phyloP scores from a whole-genome alignment of 1,140 invertebrate genomes.

The Euschistus heros region DNA sequence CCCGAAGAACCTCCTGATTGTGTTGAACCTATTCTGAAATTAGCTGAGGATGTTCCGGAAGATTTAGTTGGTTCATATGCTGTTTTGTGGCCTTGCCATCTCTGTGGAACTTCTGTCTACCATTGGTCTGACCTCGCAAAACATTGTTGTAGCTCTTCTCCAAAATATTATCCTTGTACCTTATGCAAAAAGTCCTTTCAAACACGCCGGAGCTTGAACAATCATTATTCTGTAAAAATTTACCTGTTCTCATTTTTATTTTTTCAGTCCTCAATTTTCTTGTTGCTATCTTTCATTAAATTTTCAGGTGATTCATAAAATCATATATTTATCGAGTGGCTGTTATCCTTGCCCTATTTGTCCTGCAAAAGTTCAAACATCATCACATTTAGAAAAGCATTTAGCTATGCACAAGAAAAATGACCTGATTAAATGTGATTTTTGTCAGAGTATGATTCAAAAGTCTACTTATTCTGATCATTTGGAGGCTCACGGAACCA shows the following conservation, averaged over 20 bases:
- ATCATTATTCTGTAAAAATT: background rate
- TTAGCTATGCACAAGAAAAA: slow-evolving; percentile 13
- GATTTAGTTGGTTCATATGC: slow-evolving; percentile 1
- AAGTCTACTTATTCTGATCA: background rate
- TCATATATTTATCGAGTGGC: background rate
- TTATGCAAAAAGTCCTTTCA: background rate
- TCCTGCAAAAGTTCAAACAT: background rate
- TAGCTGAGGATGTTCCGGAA: background rate
- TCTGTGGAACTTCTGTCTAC: background rate
- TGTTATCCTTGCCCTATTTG: background rate
- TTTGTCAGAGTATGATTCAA: slow-evolving; percentile 6
- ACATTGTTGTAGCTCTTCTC: background rate
- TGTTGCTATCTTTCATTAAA: background rate
- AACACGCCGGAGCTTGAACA: background rate
- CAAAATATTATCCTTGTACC: background rate
- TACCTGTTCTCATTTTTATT: too few species aligned
- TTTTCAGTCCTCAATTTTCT: background rate
- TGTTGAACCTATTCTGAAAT: background rate
- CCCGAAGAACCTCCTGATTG: slow-evolving; percentile 6
- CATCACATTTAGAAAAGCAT: slow-evolving; percentile 12
- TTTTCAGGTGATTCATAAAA: slow-evolving; percentile 2
- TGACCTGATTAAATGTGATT: slow-evolving; percentile 6
- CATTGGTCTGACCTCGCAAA: background rate
- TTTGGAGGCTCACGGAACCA: background rate
- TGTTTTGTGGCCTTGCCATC: slow-evolving; percentile 7